Conservation (phyloP, 2,113 vertebrate species). For the Malurus melanocephalus region DNA sequence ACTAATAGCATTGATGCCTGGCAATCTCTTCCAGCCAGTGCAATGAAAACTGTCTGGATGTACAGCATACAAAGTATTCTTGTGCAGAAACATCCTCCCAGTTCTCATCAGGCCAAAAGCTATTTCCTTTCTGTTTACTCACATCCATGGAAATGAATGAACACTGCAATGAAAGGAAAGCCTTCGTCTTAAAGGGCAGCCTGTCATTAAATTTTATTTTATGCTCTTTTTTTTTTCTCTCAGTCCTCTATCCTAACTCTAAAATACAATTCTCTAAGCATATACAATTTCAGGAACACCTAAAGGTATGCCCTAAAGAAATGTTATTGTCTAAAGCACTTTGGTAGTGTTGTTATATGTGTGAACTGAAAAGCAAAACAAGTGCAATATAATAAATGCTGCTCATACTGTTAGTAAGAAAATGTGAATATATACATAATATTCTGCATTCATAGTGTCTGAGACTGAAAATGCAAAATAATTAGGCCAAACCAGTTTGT, state of each 20-base stretch:
- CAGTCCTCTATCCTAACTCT: not conserved
- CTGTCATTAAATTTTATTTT: not conserved
- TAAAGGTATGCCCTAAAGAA: not conserved
- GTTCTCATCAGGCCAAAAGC: constrained; percentile 29
- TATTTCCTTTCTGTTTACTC: constrained; percentile 52
- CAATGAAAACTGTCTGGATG: constrained; percentile 36
- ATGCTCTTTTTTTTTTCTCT: not conserved
- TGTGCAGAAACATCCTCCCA: constrained; percentile 36
- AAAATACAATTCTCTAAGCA: not conserved
- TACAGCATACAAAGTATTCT: constrained; percentile 45
- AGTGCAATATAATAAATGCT: not conserved
- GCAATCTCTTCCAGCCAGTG: constrained; percentile 20
- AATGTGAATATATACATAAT: not conserved
- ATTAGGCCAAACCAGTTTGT: not conserved
- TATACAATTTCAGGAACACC: not conserved
- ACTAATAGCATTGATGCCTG: not conserved
- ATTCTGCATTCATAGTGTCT: not conserved
- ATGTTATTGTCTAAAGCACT: not conserved
- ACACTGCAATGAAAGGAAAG: constrained; percentile 15
- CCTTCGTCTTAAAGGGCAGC: not conserved
- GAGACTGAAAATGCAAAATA: not conserved
- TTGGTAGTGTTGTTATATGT: not conserved
- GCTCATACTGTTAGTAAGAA: not conserved
- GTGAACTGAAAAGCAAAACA: not conserved
- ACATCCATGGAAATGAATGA: constrained; percentile 31